phyloP scores from a whole-genome alignment of 2,797 vertebrate species.

The Onychomys arenicola region DNA sequence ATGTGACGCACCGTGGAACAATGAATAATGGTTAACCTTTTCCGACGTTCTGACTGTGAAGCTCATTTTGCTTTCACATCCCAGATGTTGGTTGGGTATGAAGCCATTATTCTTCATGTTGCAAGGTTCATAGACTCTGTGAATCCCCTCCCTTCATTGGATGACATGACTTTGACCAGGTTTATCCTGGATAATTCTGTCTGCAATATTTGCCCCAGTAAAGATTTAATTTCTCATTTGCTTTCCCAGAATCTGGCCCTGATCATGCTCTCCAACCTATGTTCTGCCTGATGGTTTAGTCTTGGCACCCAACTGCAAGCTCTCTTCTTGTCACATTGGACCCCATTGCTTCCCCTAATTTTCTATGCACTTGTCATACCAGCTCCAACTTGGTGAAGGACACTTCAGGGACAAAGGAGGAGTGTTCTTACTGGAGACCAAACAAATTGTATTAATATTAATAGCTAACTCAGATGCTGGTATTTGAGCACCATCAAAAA shows the following conservation, averaged over 20 bases:
- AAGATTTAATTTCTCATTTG: slow-evolving; percentile 44
- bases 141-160: background rate
- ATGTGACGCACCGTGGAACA: background rate
- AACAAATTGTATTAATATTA: background rate
- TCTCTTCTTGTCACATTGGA: background rate
- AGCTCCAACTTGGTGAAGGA: background rate
- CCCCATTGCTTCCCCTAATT: fast-evolving
- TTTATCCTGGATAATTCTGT: background rate
- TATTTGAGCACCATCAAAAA: background rate
- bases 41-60: background rate
- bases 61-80: background rate
- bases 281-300: background rate
- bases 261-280: background rate
- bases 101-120: background rate
- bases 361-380: background rate
- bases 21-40: background rate
- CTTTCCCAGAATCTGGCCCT: background rate
- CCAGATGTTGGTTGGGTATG: too few relatives aligned
- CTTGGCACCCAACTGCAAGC: background rate
- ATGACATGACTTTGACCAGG: background rate
- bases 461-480: background rate
- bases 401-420: background rate
- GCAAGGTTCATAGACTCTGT: background rate
- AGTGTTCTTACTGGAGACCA: background rate
- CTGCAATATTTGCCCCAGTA: background rate